A percentile compares a stretch with the other conserved stretches of the same genome.
These are phyloP conservation scores for Chydorus sphaericus DNA, from an alignment of 2,888 invertebrate genomes.

Conservation along the genomic window DNA sequence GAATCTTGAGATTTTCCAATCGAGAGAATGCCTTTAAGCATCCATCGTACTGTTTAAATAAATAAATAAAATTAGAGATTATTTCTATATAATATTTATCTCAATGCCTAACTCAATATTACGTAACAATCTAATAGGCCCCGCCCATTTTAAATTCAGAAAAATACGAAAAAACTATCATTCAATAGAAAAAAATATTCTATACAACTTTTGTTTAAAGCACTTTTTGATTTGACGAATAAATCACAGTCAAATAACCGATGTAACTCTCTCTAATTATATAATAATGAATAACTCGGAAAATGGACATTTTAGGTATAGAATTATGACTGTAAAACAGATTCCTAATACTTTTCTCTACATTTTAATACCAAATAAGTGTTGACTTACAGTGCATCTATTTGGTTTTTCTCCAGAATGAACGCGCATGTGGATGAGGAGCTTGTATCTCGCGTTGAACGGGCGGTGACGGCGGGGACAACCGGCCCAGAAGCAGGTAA, in stretches of 20 bases:
- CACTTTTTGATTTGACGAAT: too few relatives aligned
- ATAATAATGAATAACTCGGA: too few relatives aligned
- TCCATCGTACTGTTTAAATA: slow-evolving; percentile 70
- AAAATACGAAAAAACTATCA: too few relatives aligned
- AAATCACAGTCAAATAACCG: neutral
- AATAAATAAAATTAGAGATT: slow-evolving; percentile 4
- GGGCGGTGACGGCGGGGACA: slow-evolving; percentile 77
- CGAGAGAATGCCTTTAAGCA: slow-evolving; percentile 93
- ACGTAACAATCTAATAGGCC: too few relatives aligned
- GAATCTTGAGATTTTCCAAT: slow-evolving; percentile 94
- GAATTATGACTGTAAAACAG: too few relatives aligned
- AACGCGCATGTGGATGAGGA: slow-evolving; percentile 90
- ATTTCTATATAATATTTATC: neutral
- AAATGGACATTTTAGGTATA: too few relatives aligned
- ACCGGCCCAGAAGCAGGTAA: slow-evolving; percentile 86
- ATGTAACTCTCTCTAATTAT: too few relatives aligned
- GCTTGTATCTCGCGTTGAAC: slow-evolving; percentile 94
- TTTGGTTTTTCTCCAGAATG: slow-evolving; percentile 98
- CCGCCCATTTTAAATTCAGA: too few relatives aligned
- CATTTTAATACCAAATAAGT: neutral
- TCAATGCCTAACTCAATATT: neutral
- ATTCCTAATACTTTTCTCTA: too few relatives aligned
- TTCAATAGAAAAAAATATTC: too few relatives aligned
- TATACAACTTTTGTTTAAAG: too few relatives aligned
- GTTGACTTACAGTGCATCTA: slow-evolving; percentile 82